phyloP scores from a whole-genome alignment of 2,888 invertebrate species.

The Eupithecia inturbata region DNA sequence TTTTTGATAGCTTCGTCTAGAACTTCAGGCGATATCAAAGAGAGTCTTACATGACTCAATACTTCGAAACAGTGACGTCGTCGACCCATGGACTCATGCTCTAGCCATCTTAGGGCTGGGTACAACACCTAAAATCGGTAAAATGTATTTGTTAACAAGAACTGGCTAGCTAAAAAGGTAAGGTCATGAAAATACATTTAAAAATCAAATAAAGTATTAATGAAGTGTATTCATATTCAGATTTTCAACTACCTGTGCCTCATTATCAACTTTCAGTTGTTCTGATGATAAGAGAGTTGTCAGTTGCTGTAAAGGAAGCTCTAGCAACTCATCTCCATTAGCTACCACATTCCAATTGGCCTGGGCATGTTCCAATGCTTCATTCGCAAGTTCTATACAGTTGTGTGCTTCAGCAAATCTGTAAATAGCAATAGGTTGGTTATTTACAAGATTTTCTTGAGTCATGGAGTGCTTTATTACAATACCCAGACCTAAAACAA shows the following conservation, averaged over 20 bases:
- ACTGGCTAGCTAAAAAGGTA: not conserved
- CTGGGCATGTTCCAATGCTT: conserved; percentile 92
- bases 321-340: conserved; percentile 92
- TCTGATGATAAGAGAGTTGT: conserved; percentile 92
- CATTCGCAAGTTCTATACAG: conserved; percentile 89
- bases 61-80: conserved; percentile 94
- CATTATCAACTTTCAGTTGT: conserved; percentile 93
- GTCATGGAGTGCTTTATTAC: not conserved
- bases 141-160: not conserved
- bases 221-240: not conserved
- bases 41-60: conserved; percentile 91
- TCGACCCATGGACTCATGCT: conserved; percentile 90
- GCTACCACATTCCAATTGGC: conserved; percentile 92
- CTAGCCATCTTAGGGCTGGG: conserved; percentile 94
- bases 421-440: conserved; percentile 18
- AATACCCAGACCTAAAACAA: not conserved
- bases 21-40: conserved; percentile 91
- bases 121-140: conserved; percentile 86
- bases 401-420: conserved; percentile 96
- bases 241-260: conserved; percentile 88
- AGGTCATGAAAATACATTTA: not conserved
- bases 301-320: conserved; percentile 90
- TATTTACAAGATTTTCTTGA: not conserved
- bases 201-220: not conserved
- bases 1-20: conserved; percentile 90